Conservation (phyloP, 2,113 vertebrate genomes). For the Pomatorhinus ruficollis region DNA sequence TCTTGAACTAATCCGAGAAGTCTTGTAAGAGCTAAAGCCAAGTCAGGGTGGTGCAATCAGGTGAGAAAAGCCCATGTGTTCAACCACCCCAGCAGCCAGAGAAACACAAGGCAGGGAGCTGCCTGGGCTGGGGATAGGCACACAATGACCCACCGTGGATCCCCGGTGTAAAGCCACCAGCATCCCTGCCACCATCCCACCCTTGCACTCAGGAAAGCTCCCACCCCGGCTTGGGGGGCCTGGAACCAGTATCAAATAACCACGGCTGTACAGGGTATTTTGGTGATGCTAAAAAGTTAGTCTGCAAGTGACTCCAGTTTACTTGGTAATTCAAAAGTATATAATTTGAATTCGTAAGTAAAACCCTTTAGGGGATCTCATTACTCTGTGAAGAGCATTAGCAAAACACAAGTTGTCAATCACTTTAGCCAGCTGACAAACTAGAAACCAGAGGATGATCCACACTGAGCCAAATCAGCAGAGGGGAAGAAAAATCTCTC, state of each 20-base stretch:
- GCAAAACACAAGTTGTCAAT: constrained; percentile 17
- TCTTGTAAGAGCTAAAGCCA: not conserved
- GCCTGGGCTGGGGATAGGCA: not conserved
- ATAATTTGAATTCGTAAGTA: constrained; percentile 54
- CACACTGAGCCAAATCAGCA: not conserved
- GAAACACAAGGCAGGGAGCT: not conserved
- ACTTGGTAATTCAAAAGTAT: constrained; percentile 24
- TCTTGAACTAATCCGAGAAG: not conserved
- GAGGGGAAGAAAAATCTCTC: not conserved
- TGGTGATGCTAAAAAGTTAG: not conserved
- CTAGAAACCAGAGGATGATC: not conserved
- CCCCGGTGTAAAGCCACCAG: not conserved
- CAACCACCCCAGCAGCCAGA: not conserved
- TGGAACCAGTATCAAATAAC: not conserved
- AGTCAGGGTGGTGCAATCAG: not conserved
- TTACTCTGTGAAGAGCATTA: constrained; percentile 38
- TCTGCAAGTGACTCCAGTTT: constrained; percentile 26
- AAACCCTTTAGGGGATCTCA: constrained; percentile 30
- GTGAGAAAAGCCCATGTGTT: not conserved
- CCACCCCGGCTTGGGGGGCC: rapidly evolving
- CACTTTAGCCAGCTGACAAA: not conserved
- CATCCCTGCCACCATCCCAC: not conserved
- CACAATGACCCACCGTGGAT: rapidly evolving
- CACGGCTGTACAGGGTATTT: not conserved
- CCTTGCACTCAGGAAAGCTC: not conserved